Conservation (phyloP, 2,797 vertebrate species). For the Lemur catta region DNA sequence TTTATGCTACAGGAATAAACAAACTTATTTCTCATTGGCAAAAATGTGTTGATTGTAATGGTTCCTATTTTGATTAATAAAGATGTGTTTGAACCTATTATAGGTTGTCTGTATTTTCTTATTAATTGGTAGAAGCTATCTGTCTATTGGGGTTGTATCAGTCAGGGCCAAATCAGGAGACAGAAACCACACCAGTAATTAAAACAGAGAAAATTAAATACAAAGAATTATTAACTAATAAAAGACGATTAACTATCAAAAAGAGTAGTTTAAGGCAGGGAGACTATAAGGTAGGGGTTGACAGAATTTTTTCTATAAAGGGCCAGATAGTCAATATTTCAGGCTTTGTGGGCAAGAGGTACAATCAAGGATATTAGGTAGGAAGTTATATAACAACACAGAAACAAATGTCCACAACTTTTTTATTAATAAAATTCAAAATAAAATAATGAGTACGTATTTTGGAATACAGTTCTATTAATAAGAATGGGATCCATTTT, state of each 20-base stretch:
- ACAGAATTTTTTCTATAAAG: neutral
- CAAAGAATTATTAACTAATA: neutral
- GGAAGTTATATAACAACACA: neutral
- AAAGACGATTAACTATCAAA: neutral
- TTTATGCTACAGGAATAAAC: no score
- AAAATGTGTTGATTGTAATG: no score
- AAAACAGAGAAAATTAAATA: slow-evolving; percentile 20
- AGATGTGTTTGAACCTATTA: no score
- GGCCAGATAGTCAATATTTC: neutral
- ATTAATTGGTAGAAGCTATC: neutral
- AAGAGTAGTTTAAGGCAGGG: neutral
- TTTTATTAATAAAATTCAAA: slow-evolving; percentile 13
- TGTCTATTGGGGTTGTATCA: neutral
- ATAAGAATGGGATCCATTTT: neutral
- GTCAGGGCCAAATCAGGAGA: neutral
- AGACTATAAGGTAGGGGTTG: neutral
- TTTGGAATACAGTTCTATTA: neutral
- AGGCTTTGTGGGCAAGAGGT: neutral
- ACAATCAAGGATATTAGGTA: neutral
- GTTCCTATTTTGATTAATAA: no score
- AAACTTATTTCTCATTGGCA: no score
- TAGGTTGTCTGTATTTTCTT: neutral
- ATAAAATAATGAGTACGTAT: neutral
- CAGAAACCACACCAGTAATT: neutral
- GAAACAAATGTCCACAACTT: neutral